phyloP scores from a whole-genome alignment of 2,113 vertebrate genomes.

The Pachypanchax playfairii region DNA sequence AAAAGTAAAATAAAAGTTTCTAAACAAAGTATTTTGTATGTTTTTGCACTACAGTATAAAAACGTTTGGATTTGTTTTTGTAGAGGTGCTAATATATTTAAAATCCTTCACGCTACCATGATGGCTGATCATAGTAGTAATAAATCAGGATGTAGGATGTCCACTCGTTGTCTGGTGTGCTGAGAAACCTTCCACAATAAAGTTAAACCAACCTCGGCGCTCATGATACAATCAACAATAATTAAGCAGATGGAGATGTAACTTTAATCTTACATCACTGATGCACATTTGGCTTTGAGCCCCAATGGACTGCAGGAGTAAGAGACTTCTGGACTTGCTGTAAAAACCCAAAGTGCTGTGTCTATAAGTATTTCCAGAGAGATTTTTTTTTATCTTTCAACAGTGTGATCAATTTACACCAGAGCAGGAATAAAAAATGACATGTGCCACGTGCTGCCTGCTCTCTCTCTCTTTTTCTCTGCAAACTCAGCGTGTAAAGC shows the following conservation, averaged over 20 bases:
- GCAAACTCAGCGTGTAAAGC: slow-evolving; percentile 70
- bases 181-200: slow-evolving; percentile 61
- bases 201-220: slow-evolving; percentile 58
- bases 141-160: slow-evolving; percentile 57
- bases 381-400: slow-evolving; percentile 57
- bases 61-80: slow-evolving; percentile 59
- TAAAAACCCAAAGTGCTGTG: slow-evolving; percentile 41
- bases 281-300: slow-evolving; percentile 25
- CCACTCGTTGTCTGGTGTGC: slow-evolving; percentile 39
- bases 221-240: neutral
- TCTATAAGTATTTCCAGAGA: slow-evolving; percentile 54
- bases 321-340: slow-evolving; percentile 19
- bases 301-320: slow-evolving; percentile 37
- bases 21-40: too few species aligned
- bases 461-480: slow-evolving; percentile 27
- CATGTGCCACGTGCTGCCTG: slow-evolving; percentile 64
- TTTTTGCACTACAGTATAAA: too few species aligned
- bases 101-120: slow-evolving; percentile 53
- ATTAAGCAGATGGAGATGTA: slow-evolving; percentile 9
- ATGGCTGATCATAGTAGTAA: slow-evolving; percentile 60
- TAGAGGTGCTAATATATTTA: slow-evolving; percentile 44
- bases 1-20: neutral
- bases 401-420: slow-evolving; percentile 82
- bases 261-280: slow-evolving; percentile 9
- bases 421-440: slow-evolving; percentile 80